Evolutionary conservation across 35 echinoderm and acorn worm genomes (phyloP).

Genomic region (Lytechinus pictus): DNA sequence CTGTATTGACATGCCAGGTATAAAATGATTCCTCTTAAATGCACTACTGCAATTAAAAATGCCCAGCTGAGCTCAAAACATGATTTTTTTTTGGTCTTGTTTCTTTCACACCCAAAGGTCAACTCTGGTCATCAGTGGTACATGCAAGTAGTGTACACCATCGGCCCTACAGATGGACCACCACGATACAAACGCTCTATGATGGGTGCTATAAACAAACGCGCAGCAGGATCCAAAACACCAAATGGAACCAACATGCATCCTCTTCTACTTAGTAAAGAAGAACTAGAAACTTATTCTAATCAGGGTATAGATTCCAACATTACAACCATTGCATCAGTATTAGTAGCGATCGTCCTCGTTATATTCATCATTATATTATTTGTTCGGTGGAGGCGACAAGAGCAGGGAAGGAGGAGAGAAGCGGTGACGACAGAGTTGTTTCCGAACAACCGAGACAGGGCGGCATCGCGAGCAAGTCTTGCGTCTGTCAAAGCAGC

Average conservation of each 20-base stretch:
- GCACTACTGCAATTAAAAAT: too few species aligned
- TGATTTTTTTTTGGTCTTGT: not conserved
- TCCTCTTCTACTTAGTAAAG: constrained; percentile 59
- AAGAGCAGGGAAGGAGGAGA: not conserved
- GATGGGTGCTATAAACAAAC: constrained; percentile 72
- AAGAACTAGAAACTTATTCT: constrained; percentile 24
- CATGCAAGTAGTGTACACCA: constrained; percentile 97
- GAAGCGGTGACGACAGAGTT: constrained; percentile 47
- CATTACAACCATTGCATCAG: constrained; percentile 55
- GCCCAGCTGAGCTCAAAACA: not conserved
- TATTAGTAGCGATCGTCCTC: constrained; percentile 57
- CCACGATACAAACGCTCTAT: constrained; percentile 75
- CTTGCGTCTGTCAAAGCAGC: constrained; percentile 36
- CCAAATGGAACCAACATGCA: constrained; percentile 93
- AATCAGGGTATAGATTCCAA: not conserved
- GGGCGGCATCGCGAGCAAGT: constrained; percentile 15
- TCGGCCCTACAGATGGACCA: constrained; percentile 75
- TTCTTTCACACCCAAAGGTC: constrained; percentile 65
- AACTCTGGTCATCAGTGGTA: constrained; percentile 99
- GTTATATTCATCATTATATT: constrained; percentile 61
- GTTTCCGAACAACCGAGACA: constrained; percentile 49
- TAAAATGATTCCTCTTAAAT: too few species aligned
- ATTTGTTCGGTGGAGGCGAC: constrained; percentile 41
- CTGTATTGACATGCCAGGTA: too few species aligned
- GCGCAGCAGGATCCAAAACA: constrained; percentile 47